Base-by-base conservation (phyloP, 1,140 invertebrate species). In the Drosophila ironensis region DNA sequence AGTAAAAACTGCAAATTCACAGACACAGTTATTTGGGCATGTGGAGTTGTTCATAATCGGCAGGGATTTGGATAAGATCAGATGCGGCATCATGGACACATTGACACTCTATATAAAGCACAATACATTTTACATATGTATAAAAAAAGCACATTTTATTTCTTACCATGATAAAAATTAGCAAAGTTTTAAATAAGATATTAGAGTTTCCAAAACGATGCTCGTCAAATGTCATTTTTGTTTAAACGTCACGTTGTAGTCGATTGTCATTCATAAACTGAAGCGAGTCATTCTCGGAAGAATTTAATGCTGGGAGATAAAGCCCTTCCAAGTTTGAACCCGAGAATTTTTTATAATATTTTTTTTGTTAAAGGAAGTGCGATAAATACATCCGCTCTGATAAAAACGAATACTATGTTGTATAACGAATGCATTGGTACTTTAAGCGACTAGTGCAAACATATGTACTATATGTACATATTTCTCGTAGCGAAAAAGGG, bases 11-110 rank as follows among this genome's bases (percentile, higher is more conserved):
- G 90, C 88, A 57, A 91, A 87, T 48, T 91, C 88, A 67, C 92
- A 92, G 4, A 89, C 90, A 66, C 92, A 92, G 38, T 78, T 74
- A 17, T 64, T 61, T 20, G 92, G 92, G 67, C 92, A 92, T 22
- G 61, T 82, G 4, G 73, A 37, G 7, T 12, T 19, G 8, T 80
- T 56, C 16, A 66, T 30, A n/a, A 73, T 54, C 28, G 27, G 35
- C 9, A 41, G 27, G 4, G 50, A 8, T n/a, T 47, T 20, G 12
- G 22, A 7, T 9, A 27, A 16, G 4, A 3, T 16, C 7, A 17
- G 33, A 19, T 45, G 16, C 14, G 9, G 11, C 42, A 27, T 35
- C 4, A 11, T 17, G n/a, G 12, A 38, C 12, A 52, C 24, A 14
- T 42, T n/a, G 2, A 28, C 40, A 19, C 19, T 19, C 54, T 60